Evolutionary conservation across 1,140 invertebrate genomes (phyloP).

Genomic region (Bursaphelenchus mucronatus): DNA sequence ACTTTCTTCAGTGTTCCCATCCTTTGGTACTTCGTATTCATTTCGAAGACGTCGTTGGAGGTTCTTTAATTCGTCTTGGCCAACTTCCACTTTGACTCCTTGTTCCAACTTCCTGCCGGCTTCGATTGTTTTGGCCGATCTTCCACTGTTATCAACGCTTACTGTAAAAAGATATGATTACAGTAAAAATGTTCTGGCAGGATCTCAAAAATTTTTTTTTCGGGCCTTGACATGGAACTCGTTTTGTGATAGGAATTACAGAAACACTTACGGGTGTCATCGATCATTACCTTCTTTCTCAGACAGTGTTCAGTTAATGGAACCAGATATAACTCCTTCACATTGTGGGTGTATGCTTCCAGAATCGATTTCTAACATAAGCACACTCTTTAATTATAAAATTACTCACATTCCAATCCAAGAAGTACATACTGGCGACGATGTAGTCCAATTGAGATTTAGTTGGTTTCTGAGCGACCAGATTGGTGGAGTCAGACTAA

Average conservation of each 20-base stretch:
- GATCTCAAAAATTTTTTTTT: neutral
- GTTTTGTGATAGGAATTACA: neutral
- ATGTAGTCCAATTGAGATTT: constrained; percentile 5
- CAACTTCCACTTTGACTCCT: constrained; percentile 21
- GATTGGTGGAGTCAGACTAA: too few relatives aligned
- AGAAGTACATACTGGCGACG: constrained; percentile 15
- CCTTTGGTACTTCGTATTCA: constrained; percentile 18
- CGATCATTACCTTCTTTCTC: constrained; percentile 20
- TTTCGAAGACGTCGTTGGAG: constrained; percentile 17
- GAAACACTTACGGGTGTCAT: constrained; percentile 13
- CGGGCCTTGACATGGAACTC: neutral
- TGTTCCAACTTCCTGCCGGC: constrained; percentile 20
- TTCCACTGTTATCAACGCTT: neutral
- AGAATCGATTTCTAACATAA: constrained; percentile 15
- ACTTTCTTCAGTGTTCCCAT: constrained; percentile 3
- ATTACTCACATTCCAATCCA: constrained; percentile 14
- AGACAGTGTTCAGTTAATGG: constrained; percentile 21
- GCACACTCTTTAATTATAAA: neutral
- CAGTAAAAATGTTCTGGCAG: constrained; percentile 3
- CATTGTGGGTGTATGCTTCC: constrained; percentile 16
- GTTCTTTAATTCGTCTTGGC: constrained; percentile 15
- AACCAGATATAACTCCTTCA: constrained; percentile 16
- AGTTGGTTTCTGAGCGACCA: constrained; percentile 3
- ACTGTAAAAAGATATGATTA: constrained; percentile 4
- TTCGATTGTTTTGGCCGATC: constrained; percentile 8